A percentile compares a stretch with the other conserved stretches of the same genome.
Evolutionary conservation across 2,888 invertebrate genomes (phyloP).

Genomic region (Drosophila mimetica): DNA sequence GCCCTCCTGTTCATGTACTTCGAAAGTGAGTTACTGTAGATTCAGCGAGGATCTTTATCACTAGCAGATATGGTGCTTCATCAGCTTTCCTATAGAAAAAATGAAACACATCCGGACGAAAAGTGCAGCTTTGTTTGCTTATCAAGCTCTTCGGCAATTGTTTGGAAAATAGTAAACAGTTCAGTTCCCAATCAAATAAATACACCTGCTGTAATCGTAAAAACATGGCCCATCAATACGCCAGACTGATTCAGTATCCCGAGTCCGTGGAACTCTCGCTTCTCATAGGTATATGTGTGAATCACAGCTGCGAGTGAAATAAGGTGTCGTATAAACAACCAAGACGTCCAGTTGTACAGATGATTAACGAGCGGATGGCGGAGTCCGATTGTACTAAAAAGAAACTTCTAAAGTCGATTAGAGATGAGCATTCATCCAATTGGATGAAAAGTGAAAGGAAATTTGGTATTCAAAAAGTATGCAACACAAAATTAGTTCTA

Average conservation of each 20-base stretch:
- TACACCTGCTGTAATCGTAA: constrained; percentile 39
- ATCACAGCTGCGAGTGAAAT: constrained; percentile 26
- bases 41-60: neutral
- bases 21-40: constrained; percentile 87
- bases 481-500: too few species aligned
- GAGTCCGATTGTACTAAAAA: constrained; percentile 1
- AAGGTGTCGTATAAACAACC: constrained; percentile 52
- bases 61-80: neutral
- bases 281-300: constrained; percentile 41
- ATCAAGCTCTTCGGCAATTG: constrained; percentile 61
- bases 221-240: constrained; percentile 41
- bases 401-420: neutral
- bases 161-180: constrained; percentile 51
- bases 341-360: constrained; percentile 7
- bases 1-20: constrained; percentile 91
- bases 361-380: constrained; percentile 50
- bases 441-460: too few species aligned
- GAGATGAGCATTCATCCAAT: too few species aligned
- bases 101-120: constrained; percentile 20
- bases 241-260: constrained; percentile 37
- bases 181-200: constrained; percentile 51
- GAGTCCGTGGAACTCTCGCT: constrained; percentile 23
- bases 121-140: constrained; percentile 60
- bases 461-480: too few species aligned
- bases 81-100: constrained; percentile 6